Conservation (phyloP, 2,888 invertebrate species). For the Phymatocera aterrima region DNA sequence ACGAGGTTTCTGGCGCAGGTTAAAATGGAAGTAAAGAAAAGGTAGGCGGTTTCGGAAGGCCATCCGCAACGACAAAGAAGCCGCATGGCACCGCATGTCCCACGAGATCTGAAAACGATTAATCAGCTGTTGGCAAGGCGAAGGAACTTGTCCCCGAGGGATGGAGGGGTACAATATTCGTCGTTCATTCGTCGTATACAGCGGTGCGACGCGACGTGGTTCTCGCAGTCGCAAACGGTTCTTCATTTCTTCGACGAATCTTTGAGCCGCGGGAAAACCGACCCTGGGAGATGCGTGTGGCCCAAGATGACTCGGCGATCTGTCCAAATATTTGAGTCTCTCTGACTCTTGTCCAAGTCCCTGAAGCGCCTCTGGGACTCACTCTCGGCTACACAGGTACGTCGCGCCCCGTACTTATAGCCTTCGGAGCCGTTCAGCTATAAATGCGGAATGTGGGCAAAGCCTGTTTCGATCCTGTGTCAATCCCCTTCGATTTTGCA, state of each 20-base stretch:
- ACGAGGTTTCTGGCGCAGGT: not conserved
- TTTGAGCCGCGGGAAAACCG: conserved; percentile 28
- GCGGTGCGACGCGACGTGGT: conserved; percentile 1
- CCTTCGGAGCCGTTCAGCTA: conserved; percentile 40
- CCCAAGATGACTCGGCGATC: conserved; percentile 64
- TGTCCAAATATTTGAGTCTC: conserved; percentile 70
- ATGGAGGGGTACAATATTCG: conserved; percentile 65
- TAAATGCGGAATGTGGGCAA: not conserved
- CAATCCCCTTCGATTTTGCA: conserved; percentile 27
- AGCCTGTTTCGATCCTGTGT: conserved; percentile 11
- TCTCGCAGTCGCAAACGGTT: conserved; percentile 55
- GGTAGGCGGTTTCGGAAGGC: conserved; percentile 59
- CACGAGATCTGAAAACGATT: conserved; percentile 70
- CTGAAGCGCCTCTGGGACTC: conserved; percentile 13
- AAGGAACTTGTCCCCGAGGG: conserved; percentile 64
- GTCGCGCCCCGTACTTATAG: not conserved
- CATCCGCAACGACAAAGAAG: conserved; percentile 69
- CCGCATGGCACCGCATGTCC: conserved; percentile 65
- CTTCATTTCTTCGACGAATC: conserved; percentile 50
- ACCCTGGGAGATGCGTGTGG: conserved; percentile 55
- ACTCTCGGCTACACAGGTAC: not conserved
- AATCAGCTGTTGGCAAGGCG: conserved; percentile 74
- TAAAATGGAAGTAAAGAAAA: conserved; percentile 54
- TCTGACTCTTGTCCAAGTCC: conserved; percentile 32
- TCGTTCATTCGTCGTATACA: conserved; percentile 56